These are phyloP conservation scores for Montipora cactus DNA, from an alignment of 64 coral and sea anemone species.

Conservation along the genomic window DNA sequence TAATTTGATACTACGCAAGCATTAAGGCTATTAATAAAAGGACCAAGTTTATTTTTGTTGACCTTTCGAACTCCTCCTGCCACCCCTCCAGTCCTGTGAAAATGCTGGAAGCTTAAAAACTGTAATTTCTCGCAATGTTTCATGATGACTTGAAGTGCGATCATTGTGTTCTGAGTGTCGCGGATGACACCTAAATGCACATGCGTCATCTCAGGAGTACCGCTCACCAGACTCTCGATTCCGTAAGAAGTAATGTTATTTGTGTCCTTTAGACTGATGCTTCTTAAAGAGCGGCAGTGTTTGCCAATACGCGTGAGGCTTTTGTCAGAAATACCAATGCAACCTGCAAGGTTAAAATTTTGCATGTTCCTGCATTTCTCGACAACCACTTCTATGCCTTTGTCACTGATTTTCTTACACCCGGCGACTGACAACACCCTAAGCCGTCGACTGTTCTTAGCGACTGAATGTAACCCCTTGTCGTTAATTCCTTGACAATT, in stretches of 20 bases:
- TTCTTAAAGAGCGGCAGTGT: neutral
- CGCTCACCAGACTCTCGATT: constrained; percentile 53
- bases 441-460: constrained; percentile 52
- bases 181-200: constrained; percentile 54
- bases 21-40: constrained; percentile 51
- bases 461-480: constrained; percentile 67
- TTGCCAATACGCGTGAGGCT: constrained; percentile 15
- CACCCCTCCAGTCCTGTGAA: neutral
- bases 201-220: constrained; percentile 39
- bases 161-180: constrained; percentile 30
- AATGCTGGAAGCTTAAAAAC: constrained; percentile 71
- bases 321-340: constrained; percentile 57
- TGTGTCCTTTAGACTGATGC: constrained; percentile 57
- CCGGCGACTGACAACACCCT: constrained; percentile 48
- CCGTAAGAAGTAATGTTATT: constrained; percentile 30
- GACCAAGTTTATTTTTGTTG: constrained; percentile 58
- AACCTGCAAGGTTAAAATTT: constrained; percentile 74
- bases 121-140: constrained; percentile 28
- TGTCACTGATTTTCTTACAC: constrained; percentile 71
- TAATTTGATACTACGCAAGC: constrained; percentile 53
- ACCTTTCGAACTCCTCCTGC: constrained; percentile 37
- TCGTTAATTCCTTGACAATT: constrained; percentile 71
- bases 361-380: constrained; percentile 61
- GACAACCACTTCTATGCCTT: constrained; percentile 43
- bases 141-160: constrained; percentile 39